Conservation (phyloP, 2,797 vertebrate genomes). For the Mus caroli region DNA sequence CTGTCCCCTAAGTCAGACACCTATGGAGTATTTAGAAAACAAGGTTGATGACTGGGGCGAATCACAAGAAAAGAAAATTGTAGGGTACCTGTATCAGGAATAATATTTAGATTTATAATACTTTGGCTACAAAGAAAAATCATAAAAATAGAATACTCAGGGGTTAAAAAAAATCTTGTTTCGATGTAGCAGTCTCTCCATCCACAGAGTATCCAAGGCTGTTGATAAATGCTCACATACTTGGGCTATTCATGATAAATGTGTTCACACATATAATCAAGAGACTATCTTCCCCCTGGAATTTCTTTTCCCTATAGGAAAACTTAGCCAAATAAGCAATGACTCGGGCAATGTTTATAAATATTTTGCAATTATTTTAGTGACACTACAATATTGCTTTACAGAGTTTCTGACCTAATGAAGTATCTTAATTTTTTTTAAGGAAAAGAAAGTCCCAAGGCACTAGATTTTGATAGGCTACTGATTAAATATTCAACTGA, state of each 20-base stretch:
- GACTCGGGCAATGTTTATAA: not conserved
- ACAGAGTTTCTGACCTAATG: not conserved
- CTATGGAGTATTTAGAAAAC: not conserved
- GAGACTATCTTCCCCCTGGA: not conserved
- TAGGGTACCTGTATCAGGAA: not conserved
- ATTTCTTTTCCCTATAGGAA: constrained; percentile 35
- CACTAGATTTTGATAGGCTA: not conserved
- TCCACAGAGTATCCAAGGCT: not conserved
- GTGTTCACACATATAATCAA: not conserved
- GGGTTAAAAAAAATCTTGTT: not conserved
- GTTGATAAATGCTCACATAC: not conserved
- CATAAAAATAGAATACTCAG: not conserved
- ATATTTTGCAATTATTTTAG: not conserved
- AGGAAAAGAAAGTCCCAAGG: too few species aligned
- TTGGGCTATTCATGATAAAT: constrained; percentile 45
- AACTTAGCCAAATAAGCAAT: not conserved
- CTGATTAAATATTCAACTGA: not conserved
- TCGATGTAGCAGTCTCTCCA: not conserved
- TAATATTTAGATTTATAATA: not conserved
- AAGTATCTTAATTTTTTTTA: not conserved
- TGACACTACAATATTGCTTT: not conserved
- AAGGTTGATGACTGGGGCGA: not conserved
- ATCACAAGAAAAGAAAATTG: not conserved
- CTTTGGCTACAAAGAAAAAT: not conserved
- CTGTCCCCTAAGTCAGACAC: not conserved